Evolutionary conservation across 2,888 invertebrate species (phyloP), one percentile per base, ranked within the genome.

Genomic region (Mycalesis mineus): DNA sequence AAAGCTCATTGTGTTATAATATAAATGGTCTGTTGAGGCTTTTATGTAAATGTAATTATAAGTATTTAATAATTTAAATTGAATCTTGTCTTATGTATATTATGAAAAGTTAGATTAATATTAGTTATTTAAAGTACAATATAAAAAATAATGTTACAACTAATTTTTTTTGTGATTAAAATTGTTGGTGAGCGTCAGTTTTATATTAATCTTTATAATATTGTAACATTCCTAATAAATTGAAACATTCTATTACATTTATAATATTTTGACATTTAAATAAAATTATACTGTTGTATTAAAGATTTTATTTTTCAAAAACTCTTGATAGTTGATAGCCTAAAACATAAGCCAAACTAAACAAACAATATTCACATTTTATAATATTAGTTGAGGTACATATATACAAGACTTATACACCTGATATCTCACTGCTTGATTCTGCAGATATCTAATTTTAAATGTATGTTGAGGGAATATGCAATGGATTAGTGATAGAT

Each of bases 151-250:
- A n/a, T n/a, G 14, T 4, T 44, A 13, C 4, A 22, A 17, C 22
- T 6, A 9, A 4, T 14, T 8, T 42, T 42, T 11, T 42, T 22
- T 42, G 7, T 44, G 14, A 22, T 22, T 22, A 7, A 29, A 14
- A 44, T 7, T 44, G 13, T 29, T 29, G 44, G 13, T 14, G 42
- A 13, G 3, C 28, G 42, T 9, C 5, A 11, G 9, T 5, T 28
- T 40, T 56, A 17, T 50, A 44, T 14, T 51, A 33, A 14, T 9
- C 14, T 45, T 29, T 28, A 22, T 54, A 17, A 49, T 44, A 41
- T 31, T 33, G 50, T 14, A 47, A 60, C 60, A 62, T 62, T 62
- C 62, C 62, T 44, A 8, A 36, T 47, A 47, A 47, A 13, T 14
- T 50, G 14, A 53, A 47, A 53, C 53, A 47, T 53, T 56, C 14